These are phyloP conservation scores for Urophycis tenuis DNA, from an alignment of 2,797 vertebrate species.

Conservation along the genomic window DNA sequence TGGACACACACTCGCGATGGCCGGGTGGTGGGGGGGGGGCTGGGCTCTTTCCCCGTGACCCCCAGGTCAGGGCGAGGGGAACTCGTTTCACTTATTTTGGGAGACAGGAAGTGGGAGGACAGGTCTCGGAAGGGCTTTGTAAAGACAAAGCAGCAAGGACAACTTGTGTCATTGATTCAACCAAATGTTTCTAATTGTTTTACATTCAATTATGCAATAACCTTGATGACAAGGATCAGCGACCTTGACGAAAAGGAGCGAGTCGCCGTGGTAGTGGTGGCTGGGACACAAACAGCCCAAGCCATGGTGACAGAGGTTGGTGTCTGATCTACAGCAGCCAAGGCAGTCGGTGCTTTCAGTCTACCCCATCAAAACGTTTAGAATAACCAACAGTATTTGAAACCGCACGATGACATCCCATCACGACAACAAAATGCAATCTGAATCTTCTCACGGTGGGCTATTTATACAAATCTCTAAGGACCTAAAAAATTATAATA, in stretches of 20 bases:
- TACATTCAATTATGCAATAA: neutral
- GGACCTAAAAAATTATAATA: no score
- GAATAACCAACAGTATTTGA: neutral
- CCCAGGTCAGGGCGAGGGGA: constrained; percentile 5
- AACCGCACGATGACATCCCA: neutral
- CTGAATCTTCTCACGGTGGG: neutral
- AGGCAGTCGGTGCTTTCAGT: neutral
- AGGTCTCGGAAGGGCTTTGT: neutral
- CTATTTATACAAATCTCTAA: neutral
- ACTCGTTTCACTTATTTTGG: constrained; percentile 17
- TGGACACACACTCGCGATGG: constrained; percentile 35
- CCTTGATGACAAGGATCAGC: neutral
- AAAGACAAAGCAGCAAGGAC: neutral
- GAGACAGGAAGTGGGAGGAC: constrained; percentile 1
- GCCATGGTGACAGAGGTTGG: neutral
- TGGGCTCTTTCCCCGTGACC: constrained; percentile 39
- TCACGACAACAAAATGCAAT: neutral
- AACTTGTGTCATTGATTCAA: neutral
- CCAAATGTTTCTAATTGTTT: neutral
- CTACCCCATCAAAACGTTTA: neutral
- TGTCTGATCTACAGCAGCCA: neutral
- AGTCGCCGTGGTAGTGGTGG: neutral
- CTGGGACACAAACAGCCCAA: neutral
- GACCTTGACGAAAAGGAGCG: neutral
- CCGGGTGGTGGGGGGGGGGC: neutral